These are phyloP conservation scores for Ophiodon elongatus DNA, from an alignment of 2,113 vertebrate species.

Conservation along the genomic window DNA sequence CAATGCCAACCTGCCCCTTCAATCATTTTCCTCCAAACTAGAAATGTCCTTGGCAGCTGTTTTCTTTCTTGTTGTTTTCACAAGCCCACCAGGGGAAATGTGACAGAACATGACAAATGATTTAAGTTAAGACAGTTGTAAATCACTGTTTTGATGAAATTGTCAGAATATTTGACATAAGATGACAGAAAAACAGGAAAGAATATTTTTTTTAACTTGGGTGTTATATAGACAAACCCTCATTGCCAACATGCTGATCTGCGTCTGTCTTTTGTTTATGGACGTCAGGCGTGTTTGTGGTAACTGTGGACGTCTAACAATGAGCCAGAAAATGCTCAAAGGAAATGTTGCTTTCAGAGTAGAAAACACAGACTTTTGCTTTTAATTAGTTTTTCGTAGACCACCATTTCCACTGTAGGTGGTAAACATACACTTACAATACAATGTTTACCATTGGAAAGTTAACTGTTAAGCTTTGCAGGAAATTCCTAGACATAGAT, in stretches of 20 bases:
- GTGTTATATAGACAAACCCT: neutral
- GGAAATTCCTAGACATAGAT: neutral
- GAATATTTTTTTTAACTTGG: neutral
- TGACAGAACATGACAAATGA: conserved; percentile 6
- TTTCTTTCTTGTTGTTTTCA: conserved; percentile 3
- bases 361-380: neutral
- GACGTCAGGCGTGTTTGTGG: neutral
- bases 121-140: neutral
- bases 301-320: conserved; percentile 1
- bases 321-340: neutral
- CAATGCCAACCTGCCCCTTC: neutral
- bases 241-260: conserved; percentile 16
- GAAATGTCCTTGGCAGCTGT: conserved; percentile 25
- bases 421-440: neutral
- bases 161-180: neutral
- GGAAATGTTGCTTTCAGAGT: neutral
- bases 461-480: too few species aligned
- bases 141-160: neutral
- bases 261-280: conserved; percentile 5
- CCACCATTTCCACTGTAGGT: neutral
- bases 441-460: neutral
- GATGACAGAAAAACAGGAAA: conserved; percentile 7
- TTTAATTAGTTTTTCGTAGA: neutral
- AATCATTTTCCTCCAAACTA: conserved; percentile 7
- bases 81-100: neutral